phyloP scores from a whole-genome alignment of 2,888 invertebrate species.

The Oligia strigilis region DNA sequence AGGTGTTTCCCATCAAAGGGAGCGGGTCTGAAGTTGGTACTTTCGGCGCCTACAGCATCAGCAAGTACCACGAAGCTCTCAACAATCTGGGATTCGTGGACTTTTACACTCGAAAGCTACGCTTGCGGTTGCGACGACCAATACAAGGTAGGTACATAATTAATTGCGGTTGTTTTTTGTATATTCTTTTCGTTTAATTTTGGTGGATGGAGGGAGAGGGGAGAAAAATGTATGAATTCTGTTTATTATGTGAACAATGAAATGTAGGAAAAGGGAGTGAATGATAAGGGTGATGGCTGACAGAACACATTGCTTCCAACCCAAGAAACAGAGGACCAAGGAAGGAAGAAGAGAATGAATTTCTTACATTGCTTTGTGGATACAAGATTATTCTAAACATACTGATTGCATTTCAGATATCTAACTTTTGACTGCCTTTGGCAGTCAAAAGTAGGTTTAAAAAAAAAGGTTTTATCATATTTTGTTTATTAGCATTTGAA shows the following conservation, averaged over 20 bases:
- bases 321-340: background rate
- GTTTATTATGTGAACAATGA: background rate
- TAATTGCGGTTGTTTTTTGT: background rate
- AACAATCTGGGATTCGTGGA: background rate
- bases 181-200: background rate
- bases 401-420: conserved; percentile 29
- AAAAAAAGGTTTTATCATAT: background rate
- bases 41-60: conserved; percentile 1
- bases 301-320: background rate
- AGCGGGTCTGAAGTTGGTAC: conserved; percentile 13
- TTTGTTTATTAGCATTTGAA: background rate
- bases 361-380: background rate
- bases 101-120: conserved; percentile 1
- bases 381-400: background rate
- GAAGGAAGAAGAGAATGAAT: background rate
- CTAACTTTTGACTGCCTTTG: background rate
- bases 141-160: background rate
- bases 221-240: background rate
- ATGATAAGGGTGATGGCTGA: background rate
- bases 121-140: background rate
- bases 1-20: conserved; percentile 27
- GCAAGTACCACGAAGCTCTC: conserved; percentile 11
- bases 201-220: background rate
- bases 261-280: background rate
- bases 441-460: background rate